These are phyloP conservation scores for Scaptomyza graminum DNA, from an alignment of 1,140 invertebrate species.

Conservation along the genomic window DNA sequence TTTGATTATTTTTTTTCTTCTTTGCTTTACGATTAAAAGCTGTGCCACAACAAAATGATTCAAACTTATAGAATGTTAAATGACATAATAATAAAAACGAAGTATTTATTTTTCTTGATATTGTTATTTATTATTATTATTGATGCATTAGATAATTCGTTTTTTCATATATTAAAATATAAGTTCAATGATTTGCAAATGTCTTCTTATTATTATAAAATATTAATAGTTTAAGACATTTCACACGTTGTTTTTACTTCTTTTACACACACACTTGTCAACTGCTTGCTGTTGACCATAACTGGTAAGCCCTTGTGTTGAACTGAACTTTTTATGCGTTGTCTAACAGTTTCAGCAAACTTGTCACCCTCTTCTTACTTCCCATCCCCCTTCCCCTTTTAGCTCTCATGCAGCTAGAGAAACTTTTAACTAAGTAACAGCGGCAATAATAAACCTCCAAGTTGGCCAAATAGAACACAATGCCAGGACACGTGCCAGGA, in stretches of 20 bases:
- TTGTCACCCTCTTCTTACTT: constrained; percentile 7
- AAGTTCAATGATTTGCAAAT: background rate
- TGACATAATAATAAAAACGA: background rate
- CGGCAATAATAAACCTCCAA: constrained; percentile 53
- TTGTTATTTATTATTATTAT: too few relatives aligned
- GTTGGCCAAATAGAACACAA: constrained; percentile 15
- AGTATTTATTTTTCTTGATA: too few relatives aligned
- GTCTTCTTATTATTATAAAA: background rate
- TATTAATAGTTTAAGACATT: background rate
- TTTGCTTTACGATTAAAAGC: background rate
- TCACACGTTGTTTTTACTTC: background rate
- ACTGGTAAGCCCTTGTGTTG: constrained; percentile 7
- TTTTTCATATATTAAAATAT: too few relatives aligned
- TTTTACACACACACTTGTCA: background rate
- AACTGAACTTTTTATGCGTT: constrained; percentile 18
- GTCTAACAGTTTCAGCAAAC: constrained; percentile 23
- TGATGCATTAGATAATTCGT: too few relatives aligned
- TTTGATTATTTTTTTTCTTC: background rate
- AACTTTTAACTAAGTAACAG: constrained; percentile 48
- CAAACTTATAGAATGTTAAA: too few relatives aligned
- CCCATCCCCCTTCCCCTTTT: background rate
- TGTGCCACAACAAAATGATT: too few relatives aligned
- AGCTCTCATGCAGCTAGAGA: background rate
- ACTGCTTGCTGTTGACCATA: background rate
- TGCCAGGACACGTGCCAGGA: constrained; percentile 43